These are phyloP conservation scores for Pristionchus exspectatus DNA, from an alignment of 2,888 invertebrate species.

Conservation along the genomic window DNA sequence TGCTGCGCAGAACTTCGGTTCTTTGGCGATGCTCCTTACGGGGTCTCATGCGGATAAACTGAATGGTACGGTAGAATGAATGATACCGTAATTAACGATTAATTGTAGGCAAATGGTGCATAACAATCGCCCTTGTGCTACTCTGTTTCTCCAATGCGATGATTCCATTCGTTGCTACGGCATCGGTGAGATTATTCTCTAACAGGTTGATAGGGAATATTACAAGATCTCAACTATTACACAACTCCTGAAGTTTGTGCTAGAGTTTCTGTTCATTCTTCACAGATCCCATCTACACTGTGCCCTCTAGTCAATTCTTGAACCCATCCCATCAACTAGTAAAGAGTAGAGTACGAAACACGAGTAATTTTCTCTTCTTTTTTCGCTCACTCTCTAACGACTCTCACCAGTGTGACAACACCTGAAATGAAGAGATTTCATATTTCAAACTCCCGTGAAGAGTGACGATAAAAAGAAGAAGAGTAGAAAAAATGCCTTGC, in stretches of 20 bases:
- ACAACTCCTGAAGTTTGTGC: neutral
- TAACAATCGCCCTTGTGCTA: slow-evolving; percentile 68
- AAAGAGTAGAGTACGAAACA: neutral
- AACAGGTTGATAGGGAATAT: neutral
- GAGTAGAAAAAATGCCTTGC: neutral
- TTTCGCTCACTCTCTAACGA: too few relatives aligned
- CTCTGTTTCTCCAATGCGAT: slow-evolving; percentile 72
- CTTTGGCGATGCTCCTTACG: slow-evolving; percentile 73
- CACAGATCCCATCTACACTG: neutral
- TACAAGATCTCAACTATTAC: neutral
- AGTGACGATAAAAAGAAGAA: neutral
- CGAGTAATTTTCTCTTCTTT: too few relatives aligned
- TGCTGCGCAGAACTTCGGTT: slow-evolving; percentile 77
- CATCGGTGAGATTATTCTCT: slow-evolving; percentile 70
- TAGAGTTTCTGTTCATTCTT: neutral
- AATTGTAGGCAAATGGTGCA: slow-evolving; percentile 72
- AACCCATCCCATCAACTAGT: slow-evolving; percentile 1
- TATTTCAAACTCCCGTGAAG: too few relatives aligned
- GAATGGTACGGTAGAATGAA: slow-evolving; percentile 60
- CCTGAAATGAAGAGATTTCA: too few relatives aligned
- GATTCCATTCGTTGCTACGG: slow-evolving; percentile 70
- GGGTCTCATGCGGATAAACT: slow-evolving; percentile 75
- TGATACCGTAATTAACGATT: neutral
- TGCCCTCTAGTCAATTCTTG: neutral
- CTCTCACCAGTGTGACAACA: too few relatives aligned